phyloP scores from a whole-genome alignment of 2,797 vertebrate genomes.

The Coccyzus lansbergi region DNA sequence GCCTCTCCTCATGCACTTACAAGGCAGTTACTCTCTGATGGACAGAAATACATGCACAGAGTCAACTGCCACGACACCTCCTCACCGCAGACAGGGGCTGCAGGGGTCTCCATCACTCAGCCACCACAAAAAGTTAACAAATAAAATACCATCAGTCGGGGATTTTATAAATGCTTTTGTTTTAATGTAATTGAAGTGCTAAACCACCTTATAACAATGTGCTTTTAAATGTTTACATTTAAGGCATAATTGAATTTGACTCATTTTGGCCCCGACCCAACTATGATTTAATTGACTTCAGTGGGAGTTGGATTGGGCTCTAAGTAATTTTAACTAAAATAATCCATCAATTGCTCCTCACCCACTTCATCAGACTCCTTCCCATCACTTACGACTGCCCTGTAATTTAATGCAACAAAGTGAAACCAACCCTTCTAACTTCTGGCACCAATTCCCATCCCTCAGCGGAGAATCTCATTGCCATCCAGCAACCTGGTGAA shows the following conservation, averaged over 20 bases:
- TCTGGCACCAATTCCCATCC: neutral
- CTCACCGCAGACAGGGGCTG: neutral
- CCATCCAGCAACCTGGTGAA: neutral
- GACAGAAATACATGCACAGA: neutral
- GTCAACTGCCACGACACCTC: neutral
- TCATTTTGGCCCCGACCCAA: slow-evolving; percentile 43
- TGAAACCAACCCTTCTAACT: slow-evolving; percentile 9
- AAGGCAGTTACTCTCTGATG: neutral
- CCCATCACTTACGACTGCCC: neutral
- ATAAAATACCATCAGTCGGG: neutral
- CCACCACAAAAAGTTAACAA: neutral
- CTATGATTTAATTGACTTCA: slow-evolving; percentile 48
- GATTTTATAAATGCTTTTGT: neutral
- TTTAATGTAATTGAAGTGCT: neutral
- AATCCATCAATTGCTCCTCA: slow-evolving; percentile 64
- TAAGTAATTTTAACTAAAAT: slow-evolving; percentile 54
- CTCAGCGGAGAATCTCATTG: neutral
- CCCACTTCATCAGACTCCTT: slow-evolving; percentile 38
- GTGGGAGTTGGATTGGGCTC: slow-evolving; percentile 53
- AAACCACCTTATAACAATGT: slow-evolving; percentile 16
- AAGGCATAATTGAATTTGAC: slow-evolving; percentile 62
- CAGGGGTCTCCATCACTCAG: neutral
- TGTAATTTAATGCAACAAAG: slow-evolving; percentile 23
- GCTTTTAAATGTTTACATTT: slow-evolving; percentile 46
- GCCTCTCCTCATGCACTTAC: neutral